Evolutionary conservation across 2,888 invertebrate species (phyloP).

Genomic region (Drosophila macrospina): DNA sequence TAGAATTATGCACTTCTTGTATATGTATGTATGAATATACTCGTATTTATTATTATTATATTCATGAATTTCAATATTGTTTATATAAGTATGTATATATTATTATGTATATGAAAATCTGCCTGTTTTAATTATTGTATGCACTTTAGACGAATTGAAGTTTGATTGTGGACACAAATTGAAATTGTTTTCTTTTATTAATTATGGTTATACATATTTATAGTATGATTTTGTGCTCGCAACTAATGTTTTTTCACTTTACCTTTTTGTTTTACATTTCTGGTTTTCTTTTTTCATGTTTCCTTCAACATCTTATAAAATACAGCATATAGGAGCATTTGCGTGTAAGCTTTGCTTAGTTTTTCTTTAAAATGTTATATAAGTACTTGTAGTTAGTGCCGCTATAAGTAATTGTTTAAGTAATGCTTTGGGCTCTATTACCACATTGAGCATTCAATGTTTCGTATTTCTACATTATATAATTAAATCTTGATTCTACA

Average conservation of each 20-base stretch:
- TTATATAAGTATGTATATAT: conserved; percentile 27
- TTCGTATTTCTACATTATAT: conserved; percentile 45
- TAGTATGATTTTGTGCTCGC: conserved; percentile 42
- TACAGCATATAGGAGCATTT: conserved; percentile 29
- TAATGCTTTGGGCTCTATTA: conserved; percentile 31
- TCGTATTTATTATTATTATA: conserved; percentile 26
- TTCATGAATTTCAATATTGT: conserved; percentile 16
- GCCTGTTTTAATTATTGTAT: conserved; percentile 65
- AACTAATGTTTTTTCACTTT: conserved; percentile 1
- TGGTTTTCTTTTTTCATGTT: conserved; percentile 1
- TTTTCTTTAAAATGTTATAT: conserved; percentile 24
- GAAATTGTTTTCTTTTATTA: conserved; percentile 17
- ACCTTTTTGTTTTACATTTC: not conserved
- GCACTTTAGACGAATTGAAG: conserved; percentile 74
- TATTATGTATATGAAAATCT: conserved; percentile 53
- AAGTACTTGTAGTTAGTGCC: conserved; percentile 31
- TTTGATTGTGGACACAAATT: conserved; percentile 74
- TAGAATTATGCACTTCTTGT: conserved; percentile 50
- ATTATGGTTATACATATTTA: conserved; percentile 22
- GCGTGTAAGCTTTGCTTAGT: conserved; percentile 55
- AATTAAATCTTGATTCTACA: conserved; percentile 45
- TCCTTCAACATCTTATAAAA: conserved; percentile 43
- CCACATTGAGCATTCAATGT: conserved; percentile 44
- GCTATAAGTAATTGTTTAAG: conserved; percentile 19
- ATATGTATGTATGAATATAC: conserved; percentile 25